Conservation (phyloP, 1,140 invertebrate genomes). For the Heliconius melpomene region DNA sequence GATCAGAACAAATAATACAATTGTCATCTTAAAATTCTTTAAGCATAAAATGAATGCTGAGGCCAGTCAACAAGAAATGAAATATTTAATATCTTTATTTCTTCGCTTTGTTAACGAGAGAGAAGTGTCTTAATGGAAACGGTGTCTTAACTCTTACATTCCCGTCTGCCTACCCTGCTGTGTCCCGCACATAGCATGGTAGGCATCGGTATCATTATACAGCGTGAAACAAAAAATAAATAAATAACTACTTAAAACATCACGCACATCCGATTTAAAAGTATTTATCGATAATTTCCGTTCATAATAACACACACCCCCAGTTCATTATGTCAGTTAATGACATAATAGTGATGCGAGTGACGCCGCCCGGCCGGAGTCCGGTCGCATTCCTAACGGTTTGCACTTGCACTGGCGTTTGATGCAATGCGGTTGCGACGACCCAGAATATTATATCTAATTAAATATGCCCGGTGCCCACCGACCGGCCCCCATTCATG, state of each 20-base stretch:
- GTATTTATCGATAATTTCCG: slow-evolving; percentile 11
- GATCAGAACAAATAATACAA: no score
- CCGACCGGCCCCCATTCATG: slow-evolving; percentile 37
- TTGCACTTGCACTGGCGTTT: slow-evolving; percentile 66
- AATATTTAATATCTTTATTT: no score
- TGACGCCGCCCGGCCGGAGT: slow-evolving; percentile 65
- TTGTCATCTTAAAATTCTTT: no score
- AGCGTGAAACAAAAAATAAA: no score
- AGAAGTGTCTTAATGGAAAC: no score
- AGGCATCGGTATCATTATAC: no score
- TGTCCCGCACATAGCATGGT: no score
- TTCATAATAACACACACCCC: slow-evolving; percentile 10
- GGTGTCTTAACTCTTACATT: no score
- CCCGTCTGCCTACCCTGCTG: no score
- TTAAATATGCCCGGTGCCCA: slow-evolving; percentile 42
- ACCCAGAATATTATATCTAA: slow-evolving; percentile 46
- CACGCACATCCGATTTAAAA: background rate
- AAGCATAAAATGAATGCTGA: no score
- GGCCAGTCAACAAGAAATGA: no score
- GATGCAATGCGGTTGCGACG: slow-evolving; percentile 54
- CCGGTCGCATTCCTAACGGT: slow-evolving; percentile 75
- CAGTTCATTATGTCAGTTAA: slow-evolving; percentile 49
- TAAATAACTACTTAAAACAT: background rate
- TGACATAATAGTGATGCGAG: slow-evolving; percentile 70
- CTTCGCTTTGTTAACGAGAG: no score